Conservation (phyloP, 2,888 invertebrate genomes). For the Physocephala rufipes region DNA sequence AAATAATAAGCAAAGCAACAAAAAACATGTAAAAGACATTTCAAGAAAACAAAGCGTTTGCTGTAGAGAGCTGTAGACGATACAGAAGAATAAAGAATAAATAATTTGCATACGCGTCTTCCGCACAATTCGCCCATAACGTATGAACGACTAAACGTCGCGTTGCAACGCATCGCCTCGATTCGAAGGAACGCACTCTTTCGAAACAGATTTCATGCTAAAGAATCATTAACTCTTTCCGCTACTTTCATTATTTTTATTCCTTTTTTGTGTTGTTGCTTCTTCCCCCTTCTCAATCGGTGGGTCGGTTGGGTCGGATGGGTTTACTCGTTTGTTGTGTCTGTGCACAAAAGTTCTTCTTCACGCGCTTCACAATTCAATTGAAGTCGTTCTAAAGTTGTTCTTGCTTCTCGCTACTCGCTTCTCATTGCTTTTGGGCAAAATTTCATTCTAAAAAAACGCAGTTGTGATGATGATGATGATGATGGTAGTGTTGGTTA, state of each 20-base stretch:
- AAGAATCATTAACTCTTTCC: slow-evolving; percentile 18
- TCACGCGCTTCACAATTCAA: too few species aligned
- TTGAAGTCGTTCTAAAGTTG: too few species aligned
- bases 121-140: background rate
- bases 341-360: background rate
- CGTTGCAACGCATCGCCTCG: background rate
- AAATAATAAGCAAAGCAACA: too few species aligned
- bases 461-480: too few species aligned
- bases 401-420: too few species aligned
- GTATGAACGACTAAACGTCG: background rate
- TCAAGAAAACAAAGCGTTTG: too few species aligned
- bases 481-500: too few species aligned
- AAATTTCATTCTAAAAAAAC: too few species aligned
- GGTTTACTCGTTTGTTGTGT: background rate
- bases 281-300: background rate
- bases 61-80: too few species aligned
- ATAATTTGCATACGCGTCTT: slow-evolving; percentile 7
- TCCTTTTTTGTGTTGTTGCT: background rate
- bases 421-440: too few species aligned
- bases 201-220: slow-evolving; percentile 10
- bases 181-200: slow-evolving; percentile 7
- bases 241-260: background rate
- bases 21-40: too few species aligned
- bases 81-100: background rate
- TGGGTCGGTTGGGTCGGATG: background rate